Percentiles rank a stretch among this genome's conserved stretches.
Evolutionary conservation across 2,797 vertebrate genomes (phyloP).

Genomic region (Liasis olivaceus): DNA sequence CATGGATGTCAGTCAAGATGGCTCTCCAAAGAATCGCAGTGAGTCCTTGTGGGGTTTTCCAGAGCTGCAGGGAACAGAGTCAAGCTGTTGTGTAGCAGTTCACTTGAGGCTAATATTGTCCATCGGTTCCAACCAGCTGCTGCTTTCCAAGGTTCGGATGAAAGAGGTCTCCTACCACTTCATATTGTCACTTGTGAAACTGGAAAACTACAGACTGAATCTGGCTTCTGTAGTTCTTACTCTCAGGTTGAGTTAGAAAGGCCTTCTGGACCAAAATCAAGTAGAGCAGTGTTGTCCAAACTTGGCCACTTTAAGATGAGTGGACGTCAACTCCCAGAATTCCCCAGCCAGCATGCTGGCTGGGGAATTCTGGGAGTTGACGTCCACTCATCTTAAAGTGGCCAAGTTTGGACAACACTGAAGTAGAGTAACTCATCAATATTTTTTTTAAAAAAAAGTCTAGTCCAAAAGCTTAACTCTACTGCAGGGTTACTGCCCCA

Average conservation of each 20-base stretch:
- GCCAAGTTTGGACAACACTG: no score
- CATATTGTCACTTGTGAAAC: background rate
- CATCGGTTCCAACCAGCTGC: background rate
- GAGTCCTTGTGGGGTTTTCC: background rate
- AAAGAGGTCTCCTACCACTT: background rate
- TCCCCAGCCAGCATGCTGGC: no score
- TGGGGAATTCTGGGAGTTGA: no score
- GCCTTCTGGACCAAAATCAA: background rate
- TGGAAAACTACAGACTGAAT: background rate
- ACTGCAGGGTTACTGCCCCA: no score
- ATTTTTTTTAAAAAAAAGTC: no score
- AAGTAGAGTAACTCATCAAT: background rate
- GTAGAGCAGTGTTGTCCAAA: no score
- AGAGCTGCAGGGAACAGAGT: background rate
- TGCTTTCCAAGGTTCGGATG: background rate
- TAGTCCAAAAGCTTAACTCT: no score
- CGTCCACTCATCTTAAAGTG: no score
- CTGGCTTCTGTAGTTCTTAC: background rate
- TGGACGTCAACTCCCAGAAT: no score
- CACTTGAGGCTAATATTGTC: background rate
- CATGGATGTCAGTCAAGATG: background rate
- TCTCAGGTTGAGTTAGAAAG: background rate
- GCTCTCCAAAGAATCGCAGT: background rate
- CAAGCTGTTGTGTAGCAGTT: background rate
- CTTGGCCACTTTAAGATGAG: no score